A percentile compares a stretch with the other conserved stretches of the same genome.
Evolutionary conservation across 2,888 invertebrate species (phyloP).

Genomic region (Rhingia rostrata): DNA sequence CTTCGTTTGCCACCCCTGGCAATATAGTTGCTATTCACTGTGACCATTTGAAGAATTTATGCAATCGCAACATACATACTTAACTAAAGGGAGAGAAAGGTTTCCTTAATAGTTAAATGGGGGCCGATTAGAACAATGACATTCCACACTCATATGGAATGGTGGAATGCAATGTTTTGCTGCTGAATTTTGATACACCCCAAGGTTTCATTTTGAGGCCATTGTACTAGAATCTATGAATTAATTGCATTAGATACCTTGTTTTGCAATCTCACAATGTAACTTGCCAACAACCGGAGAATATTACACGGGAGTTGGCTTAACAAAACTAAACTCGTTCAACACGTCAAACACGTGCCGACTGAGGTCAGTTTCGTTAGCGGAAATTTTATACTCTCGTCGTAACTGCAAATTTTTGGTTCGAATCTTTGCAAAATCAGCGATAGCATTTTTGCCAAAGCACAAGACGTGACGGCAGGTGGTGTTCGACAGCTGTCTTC

Average conservation of each 20-base stretch:
- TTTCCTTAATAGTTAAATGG: conserved; percentile 7
- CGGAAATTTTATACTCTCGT: conserved; percentile 41
- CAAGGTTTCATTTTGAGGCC: conserved; percentile 45
- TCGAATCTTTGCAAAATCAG: conserved; percentile 6
- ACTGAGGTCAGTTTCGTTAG: conserved; percentile 33
- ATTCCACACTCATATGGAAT: conserved; percentile 30
- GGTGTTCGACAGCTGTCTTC: conserved; percentile 45
- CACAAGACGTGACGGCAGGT: conserved; percentile 42
- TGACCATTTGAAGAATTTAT: conserved; percentile 54
- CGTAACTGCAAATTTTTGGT: conserved; percentile 4
- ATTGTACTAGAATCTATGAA: neutral
- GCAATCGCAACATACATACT: conserved; percentile 58
- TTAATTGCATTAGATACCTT: neutral
- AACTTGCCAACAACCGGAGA: neutral
- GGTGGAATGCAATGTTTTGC: conserved; percentile 21
- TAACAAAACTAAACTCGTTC: neutral
- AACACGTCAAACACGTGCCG: conserved; percentile 20
- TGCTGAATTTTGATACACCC: conserved; percentile 29
- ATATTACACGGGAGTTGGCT: neutral
- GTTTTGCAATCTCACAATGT: neutral
- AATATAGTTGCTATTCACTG: conserved; percentile 19
- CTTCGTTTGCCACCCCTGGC: conserved; percentile 49
- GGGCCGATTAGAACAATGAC: conserved; percentile 53
- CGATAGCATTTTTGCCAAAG: conserved; percentile 44
- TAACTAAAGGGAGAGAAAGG: conserved; percentile 32